A percentile compares a stretch with the other conserved stretches of the same genome.
Conservation (phyloP, 1,140 invertebrate genomes). For the Drosophila elegans region DNA sequence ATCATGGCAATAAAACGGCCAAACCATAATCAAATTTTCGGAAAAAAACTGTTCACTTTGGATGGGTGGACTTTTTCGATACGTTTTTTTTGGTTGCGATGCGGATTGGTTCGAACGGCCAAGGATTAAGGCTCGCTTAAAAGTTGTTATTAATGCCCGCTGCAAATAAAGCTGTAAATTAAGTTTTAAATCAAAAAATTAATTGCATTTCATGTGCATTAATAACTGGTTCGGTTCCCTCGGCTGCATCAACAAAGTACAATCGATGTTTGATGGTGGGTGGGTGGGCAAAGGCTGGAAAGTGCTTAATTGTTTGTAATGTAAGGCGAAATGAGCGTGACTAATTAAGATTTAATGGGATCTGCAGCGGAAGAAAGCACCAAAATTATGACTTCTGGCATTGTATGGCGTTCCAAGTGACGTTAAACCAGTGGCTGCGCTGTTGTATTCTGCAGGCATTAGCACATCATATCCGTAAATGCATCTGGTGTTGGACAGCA, state of each 20-base stretch:
- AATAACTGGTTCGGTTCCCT: constrained; percentile 19
- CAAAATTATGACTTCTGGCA: constrained; percentile 15
- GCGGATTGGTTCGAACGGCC: constrained; percentile 5
- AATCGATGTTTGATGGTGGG: constrained; percentile 26
- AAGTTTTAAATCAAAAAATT: constrained; percentile 27
- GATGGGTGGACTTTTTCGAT: constrained; percentile 9
- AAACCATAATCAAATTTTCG: constrained; percentile 38
- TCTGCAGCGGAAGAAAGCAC: constrained; percentile 1
- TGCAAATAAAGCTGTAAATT: constrained; percentile 45
- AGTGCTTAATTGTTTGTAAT: constrained; percentile 37
- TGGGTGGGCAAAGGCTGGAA: not conserved
- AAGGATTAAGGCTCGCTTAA: constrained; percentile 14
- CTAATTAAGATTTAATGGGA: constrained; percentile 47
- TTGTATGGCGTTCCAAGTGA: not conserved
- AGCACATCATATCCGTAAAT: constrained; percentile 42
- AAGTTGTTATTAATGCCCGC: constrained; percentile 34
- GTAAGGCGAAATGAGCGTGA: constrained; percentile 19
- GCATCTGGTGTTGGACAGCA: constrained; percentile 19
- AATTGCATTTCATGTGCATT: constrained; percentile 42
- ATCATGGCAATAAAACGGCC: constrained; percentile 36
- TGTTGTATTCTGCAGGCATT: constrained; percentile 12
- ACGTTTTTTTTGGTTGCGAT: not conserved
- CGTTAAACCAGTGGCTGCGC: constrained; percentile 1
- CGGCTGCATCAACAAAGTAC: constrained; percentile 9
- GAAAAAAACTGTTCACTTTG: constrained; percentile 26